Percentiles rank a stretch among this genome's conserved stretches.
Conservation (phyloP, 2,113 vertebrate species). For the Hirundichthys speculiger region DNA sequence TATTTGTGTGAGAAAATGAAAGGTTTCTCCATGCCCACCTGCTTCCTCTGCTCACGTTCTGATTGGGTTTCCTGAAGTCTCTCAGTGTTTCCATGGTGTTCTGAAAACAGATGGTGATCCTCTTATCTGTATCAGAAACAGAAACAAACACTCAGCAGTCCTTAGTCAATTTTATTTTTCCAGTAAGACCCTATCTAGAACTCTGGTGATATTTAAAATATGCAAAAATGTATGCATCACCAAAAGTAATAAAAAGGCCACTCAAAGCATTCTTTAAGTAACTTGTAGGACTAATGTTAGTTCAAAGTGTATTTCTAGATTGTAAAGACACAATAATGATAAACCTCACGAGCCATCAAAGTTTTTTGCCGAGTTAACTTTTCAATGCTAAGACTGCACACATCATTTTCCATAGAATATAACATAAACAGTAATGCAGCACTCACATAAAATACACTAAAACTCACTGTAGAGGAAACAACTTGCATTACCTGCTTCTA, state of each 20-base stretch:
- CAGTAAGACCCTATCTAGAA: background rate
- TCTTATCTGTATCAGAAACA: slow-evolving; percentile 73
- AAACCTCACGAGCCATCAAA: too few relatives aligned
- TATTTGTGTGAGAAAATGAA: too few relatives aligned
- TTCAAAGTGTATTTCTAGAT: too few relatives aligned
- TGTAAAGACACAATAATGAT: too few relatives aligned
- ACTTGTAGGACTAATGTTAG: too few relatives aligned
- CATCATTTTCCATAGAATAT: background rate
- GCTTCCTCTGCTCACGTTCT: slow-evolving; percentile 61
- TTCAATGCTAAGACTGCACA: too few relatives aligned
- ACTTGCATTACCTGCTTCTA: slow-evolving; percentile 43
- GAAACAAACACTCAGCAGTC: slow-evolving; percentile 20
- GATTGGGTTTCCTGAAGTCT: slow-evolving; percentile 67
- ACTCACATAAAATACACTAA: background rate
- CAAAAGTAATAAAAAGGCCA: too few relatives aligned
- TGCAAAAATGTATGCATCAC: too few relatives aligned
- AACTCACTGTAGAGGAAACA: slow-evolving; percentile 8
- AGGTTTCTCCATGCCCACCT: slow-evolving; percentile 72
- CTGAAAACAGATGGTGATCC: slow-evolving; percentile 69
- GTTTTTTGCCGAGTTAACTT: too few relatives aligned
- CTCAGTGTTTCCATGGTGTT: slow-evolving; percentile 65
- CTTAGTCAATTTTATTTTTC: background rate
- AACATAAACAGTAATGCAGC: background rate
- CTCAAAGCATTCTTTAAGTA: too few relatives aligned
- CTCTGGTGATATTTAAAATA: too few relatives aligned